These are phyloP conservation scores for Mus musculus DNA, from an alignment of 2,113 vertebrate species.

Conservation along the genomic window DNA sequence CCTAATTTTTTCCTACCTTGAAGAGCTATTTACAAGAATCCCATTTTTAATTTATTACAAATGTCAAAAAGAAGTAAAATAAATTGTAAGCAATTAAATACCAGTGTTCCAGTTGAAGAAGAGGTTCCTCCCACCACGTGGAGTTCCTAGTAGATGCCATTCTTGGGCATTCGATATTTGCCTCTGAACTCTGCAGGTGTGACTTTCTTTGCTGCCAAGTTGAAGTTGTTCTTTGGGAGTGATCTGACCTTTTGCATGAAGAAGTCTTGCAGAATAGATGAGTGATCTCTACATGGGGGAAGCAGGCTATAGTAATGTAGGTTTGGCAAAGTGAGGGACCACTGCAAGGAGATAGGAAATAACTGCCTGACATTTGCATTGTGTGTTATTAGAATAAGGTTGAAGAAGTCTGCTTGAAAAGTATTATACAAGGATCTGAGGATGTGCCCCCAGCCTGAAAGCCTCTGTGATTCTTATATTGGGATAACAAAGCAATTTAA, in stretches of 20 bases:
- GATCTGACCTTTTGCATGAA: neutral
- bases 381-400: neutral
- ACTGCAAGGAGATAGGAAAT: neutral
- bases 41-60: slow-evolving; percentile 2
- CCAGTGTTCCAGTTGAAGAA: neutral
- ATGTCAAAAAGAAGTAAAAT: neutral
- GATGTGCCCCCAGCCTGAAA: neutral
- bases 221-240: neutral
- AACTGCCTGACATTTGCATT: neutral
- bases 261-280: neutral
- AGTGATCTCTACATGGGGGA: neutral
- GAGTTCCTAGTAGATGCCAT: neutral
- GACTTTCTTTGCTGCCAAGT: neutral
- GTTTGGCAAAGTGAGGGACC: neutral
- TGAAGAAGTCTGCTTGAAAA: neutral
- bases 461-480: neutral
- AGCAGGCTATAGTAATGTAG: neutral
- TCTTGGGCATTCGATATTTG: neutral
- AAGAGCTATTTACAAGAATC: neutral
- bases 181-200: neutral
- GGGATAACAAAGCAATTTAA: neutral
- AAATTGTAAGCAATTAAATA: neutral
- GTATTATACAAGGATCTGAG: neutral
- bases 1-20: neutral
- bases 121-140: neutral